These are phyloP conservation scores for Fissipunctia ypsillon DNA, from an alignment of 2,888 invertebrate genomes.

Conservation along the genomic window DNA sequence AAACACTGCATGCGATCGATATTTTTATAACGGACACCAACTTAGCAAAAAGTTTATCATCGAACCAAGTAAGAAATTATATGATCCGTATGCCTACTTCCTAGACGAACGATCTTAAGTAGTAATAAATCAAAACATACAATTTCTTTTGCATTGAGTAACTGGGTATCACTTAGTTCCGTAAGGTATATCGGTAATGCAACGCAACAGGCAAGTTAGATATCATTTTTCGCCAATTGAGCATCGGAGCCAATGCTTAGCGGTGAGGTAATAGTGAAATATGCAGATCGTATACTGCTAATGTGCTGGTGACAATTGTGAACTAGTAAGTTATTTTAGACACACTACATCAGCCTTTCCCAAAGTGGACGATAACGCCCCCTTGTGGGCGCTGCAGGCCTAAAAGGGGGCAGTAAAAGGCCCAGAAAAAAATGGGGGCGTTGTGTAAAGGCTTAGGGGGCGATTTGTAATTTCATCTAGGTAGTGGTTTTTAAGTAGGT, in stretches of 20 bases:
- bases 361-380: no score
- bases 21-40: constrained; percentile 29
- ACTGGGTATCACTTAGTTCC: constrained; percentile 66
- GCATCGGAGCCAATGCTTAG: constrained; percentile 61
- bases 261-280: constrained; percentile 40
- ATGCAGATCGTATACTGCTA: constrained; percentile 10
- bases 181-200: constrained; percentile 62
- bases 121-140: constrained; percentile 31
- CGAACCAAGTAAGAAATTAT: constrained; percentile 21
- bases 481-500: no score
- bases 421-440: no score
- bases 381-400: no score
- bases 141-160: constrained; percentile 54
- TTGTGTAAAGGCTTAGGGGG: no score
- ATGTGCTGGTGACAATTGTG: constrained; percentile 29
- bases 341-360: no score
- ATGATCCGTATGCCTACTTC: constrained; percentile 18
- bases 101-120: constrained; percentile 33
- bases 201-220: constrained; percentile 56
- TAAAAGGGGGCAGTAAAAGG: no score
- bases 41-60: constrained; percentile 41
- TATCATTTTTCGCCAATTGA: constrained; percentile 72
- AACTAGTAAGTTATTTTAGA: constrained; percentile 6
- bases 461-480: no score
- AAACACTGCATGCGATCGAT: constrained; percentile 37